phyloP scores from a whole-genome alignment of 2,113 vertebrate species.

The Syrrhaptes paradoxus region DNA sequence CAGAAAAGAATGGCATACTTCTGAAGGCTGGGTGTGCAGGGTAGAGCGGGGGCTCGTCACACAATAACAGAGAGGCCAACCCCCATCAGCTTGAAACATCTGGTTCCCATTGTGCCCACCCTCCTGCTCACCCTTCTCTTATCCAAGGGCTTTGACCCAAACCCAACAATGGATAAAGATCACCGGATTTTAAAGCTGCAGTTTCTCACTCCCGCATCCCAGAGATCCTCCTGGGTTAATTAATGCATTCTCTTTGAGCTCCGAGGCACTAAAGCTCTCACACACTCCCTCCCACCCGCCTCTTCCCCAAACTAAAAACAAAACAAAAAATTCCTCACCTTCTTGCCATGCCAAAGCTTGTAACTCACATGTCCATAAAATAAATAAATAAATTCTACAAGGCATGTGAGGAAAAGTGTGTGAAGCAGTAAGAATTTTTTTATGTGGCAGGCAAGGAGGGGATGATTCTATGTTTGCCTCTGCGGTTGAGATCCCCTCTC shows the following conservation, averaged over 20 bases:
- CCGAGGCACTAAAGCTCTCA: conserved; percentile 9
- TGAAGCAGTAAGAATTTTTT: neutral
- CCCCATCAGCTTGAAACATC: conserved; percentile 84
- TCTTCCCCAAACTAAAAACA: conserved; percentile 53
- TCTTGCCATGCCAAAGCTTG: conserved; percentile 47
- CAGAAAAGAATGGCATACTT: conserved; percentile 53
- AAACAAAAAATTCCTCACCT: conserved; percentile 45
- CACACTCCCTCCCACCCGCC: neutral
- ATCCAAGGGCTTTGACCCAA: conserved; percentile 81
- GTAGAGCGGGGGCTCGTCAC: conserved; percentile 11
- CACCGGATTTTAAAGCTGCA: conserved; percentile 79
- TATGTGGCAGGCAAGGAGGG: neutral
- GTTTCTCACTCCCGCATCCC: conserved; percentile 73
- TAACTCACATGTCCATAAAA: conserved; percentile 10
- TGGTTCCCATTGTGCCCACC: conserved; percentile 83
- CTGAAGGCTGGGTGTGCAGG: neutral
- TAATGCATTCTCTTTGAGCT: conserved; percentile 84
- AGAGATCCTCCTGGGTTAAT: conserved; percentile 83
- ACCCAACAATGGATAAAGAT: conserved; percentile 79
- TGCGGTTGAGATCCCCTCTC: neutral
- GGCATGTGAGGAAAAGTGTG: neutral
- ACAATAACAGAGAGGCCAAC: conserved; percentile 41
- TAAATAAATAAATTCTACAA: neutral
- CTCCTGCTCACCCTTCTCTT: conserved; percentile 61
- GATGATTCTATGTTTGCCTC: neutral